These are phyloP conservation scores for Nephrotoma guestfalica DNA, from an alignment of 2,888 invertebrate species.

Conservation along the genomic window DNA sequence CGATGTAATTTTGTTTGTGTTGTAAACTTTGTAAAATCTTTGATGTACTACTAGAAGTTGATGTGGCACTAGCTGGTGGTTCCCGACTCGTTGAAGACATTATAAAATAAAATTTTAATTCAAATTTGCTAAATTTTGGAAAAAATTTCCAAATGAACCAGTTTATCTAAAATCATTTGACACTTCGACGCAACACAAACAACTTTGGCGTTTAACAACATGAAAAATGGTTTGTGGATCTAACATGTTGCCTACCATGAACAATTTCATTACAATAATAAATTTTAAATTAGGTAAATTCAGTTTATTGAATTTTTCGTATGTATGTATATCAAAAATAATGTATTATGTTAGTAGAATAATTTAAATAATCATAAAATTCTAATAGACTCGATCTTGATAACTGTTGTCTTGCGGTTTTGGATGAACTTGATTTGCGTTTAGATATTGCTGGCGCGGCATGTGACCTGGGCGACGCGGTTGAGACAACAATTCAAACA, in stretches of 20 bases:
- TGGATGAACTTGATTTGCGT: conserved; percentile 29
- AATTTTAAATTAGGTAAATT: neutral
- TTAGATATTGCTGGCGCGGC: conserved; percentile 49
- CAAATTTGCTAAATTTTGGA: neutral
- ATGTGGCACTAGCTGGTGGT: neutral
- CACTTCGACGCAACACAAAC: neutral
- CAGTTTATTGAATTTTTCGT: neutral
- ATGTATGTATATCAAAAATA: neutral
- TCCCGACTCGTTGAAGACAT: neutral
- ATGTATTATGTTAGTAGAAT: neutral
- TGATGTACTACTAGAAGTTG: neutral
- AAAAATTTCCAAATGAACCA: neutral
- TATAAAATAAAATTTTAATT: conserved; percentile 2
- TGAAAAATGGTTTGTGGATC: neutral
- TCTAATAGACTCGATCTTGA: conserved; percentile 71
- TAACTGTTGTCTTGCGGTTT: conserved; percentile 67
- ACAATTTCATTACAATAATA: too few species aligned
- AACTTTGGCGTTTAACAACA: neutral
- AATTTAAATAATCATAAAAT: neutral
- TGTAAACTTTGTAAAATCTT: neutral
- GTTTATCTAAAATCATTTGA: neutral
- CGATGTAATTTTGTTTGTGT: conserved; percentile 32
- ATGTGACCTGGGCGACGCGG: conserved; percentile 55
- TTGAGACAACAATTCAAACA: conserved; percentile 86
- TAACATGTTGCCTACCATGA: neutral